These are phyloP conservation scores for Manduca sexta DNA, from an alignment of 1,140 invertebrate genomes.

Conservation along the genomic window DNA sequence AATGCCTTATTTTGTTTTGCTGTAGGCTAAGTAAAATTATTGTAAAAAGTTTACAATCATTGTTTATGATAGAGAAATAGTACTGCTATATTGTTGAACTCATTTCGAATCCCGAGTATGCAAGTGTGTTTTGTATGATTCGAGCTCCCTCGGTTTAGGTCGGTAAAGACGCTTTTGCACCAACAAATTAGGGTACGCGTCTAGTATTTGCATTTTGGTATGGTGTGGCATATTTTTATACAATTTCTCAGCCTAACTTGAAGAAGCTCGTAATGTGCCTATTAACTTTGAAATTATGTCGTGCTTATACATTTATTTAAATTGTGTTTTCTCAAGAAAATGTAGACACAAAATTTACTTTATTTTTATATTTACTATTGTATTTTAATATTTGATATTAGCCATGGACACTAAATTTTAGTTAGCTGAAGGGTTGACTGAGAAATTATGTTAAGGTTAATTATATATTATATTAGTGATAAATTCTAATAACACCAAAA, in stretches of 20 bases:
- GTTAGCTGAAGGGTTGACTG: constrained; percentile 1
- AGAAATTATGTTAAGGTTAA: constrained; percentile 8
- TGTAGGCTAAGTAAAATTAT: constrained; percentile 60
- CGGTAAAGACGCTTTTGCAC: no score
- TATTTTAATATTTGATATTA: not conserved
- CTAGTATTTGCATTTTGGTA: no score
- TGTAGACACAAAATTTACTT: constrained; percentile 33
- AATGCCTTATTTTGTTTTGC: constrained; percentile 68
- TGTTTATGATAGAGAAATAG: constrained; percentile 29
- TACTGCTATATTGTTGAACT: constrained; percentile 31
- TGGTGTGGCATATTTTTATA: no score
- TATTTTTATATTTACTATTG: not conserved
- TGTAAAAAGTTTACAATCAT: constrained; percentile 39
- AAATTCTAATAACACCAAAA: constrained; percentile 42
- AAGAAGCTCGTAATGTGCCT: not conserved
- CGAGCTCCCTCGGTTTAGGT: no score
- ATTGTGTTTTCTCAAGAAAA: constrained; percentile 42
- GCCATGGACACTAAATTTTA: no score
- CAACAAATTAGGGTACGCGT: no score
- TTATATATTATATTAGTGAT: not conserved
- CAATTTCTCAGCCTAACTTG: not conserved
- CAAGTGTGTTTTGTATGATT: constrained; percentile 18
- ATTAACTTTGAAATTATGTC: constrained; percentile 30
- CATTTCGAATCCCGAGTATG: constrained; percentile 24
- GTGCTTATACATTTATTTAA: constrained; percentile 18